Evolutionary conservation across 92 coral and sea anemone genomes (phyloP), one percentile per base, ranked within the genome.

Genomic region (Desmophyllum pertusum): DNA sequence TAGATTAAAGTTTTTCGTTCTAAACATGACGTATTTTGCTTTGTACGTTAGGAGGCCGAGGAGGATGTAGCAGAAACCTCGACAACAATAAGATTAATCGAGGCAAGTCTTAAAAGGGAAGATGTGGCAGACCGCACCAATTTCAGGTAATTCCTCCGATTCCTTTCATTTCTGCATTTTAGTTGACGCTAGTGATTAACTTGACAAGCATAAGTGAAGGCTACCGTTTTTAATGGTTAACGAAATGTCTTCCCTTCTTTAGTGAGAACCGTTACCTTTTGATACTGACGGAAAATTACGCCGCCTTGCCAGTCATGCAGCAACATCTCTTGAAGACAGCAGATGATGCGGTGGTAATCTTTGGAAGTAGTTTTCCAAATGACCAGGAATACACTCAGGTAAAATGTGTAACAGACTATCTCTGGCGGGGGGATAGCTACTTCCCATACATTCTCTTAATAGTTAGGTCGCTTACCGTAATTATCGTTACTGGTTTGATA

Each of bases 371-470:
- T 70, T 92, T 94, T 68, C 98, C 98, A 9, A 92, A 92, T 62
- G 98, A 94, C 81, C 98, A 92, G 65, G 95, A 94, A 50, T 94
- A 94, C 85, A 94, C 98, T 17, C 98, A 94, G 92, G 98, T 92
- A 83, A 30, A 18, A 46, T 17, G 52, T 1, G 0, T 10, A 21
- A 21, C n/a, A 53, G 61, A 21, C 25, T 53, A n/a, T 53, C n/a
- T n/a, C n/a, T n/a, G n/a, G n/a, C n/a, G n/a, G n/a, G n/a, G n/a
- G n/a, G n/a, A n/a, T n/a, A n/a, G n/a, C n/a, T n/a, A n/a, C n/a
- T n/a, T n/a, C n/a, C n/a, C n/a, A n/a, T n/a, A n/a, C n/a, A n/a
- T n/a, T n/a, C n/a, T n/a, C n/a, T n/a, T n/a, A n/a, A n/a, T n/a
- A n/a, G n/a, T n/a, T n/a, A n/a, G n/a, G n/a, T n/a, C n/a, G n/a